Base-by-base conservation (phyloP, 35 echinoderm and acorn worm genomes). In the Ophiothrix spiculata region DNA sequence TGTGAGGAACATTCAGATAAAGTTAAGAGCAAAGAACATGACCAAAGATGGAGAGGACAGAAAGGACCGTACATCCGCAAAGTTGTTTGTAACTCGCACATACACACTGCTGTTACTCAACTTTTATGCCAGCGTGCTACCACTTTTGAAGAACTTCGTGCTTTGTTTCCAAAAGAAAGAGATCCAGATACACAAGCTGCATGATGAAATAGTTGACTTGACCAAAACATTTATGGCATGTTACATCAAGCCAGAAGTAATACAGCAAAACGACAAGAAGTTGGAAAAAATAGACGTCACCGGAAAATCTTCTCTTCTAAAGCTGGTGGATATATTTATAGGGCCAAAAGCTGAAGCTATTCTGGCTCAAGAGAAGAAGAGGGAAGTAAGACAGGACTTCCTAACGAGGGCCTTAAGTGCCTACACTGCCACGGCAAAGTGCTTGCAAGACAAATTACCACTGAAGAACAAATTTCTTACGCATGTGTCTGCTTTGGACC, bases 131-230 rank as follows among this genome's bases (percentile, higher is more conserved):
- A 64, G 39, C 17, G 31, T 40, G 25, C 25, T 87, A 33, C 86
- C 86, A 87, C 39, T 87, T 16, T 56, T 87, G 75, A 78, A 87
- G 56, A 64, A 87, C 6, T 87, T 41, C 56, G 76, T 87, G 23
- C 42, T 39, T 31, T 14, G 39, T 8, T 87, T 87, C 76, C 38
- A 87, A 33, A 56, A 16, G 33, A 31, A 45, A 16, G 33, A 56
- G 21, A 35, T 75, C 8, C 39, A 76, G 39, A 49, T 86, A 63
- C 85, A 87, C 56, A 87, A 87, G 38, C 45, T 87, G 77, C 25
- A 87, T 80, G 86, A 87, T 33, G 32, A 38, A 33, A n/a, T 46
- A 35, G 76, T 79, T 35, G 76, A 87, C 37, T 54, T 87, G 39
- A 35, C 56, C 38, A 32, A 79, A 46, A 12, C 39, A 38, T 79